Base-by-base conservation (phyloP, 2,888 invertebrate species). In the Hipparchia sbordonii region DNA sequence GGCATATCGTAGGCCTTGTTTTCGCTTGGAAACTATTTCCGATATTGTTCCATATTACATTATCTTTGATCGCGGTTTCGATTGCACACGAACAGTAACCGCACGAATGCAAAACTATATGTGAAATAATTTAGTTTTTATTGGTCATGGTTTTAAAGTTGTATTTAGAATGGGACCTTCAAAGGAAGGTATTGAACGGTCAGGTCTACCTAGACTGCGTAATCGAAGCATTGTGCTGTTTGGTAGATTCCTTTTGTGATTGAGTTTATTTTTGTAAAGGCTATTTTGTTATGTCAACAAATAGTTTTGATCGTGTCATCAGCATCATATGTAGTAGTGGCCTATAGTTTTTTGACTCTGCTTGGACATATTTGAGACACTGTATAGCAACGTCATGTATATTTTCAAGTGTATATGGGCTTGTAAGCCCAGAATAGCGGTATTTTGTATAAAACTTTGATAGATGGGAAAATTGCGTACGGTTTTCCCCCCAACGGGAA, bases 41-140 rank as follows among this genome's bases (percentile, higher is more conserved):
- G 8, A 51, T 70, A 62, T 23, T 66, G 51, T 71, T 52, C 62
- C 62, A 71, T 63, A 71, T 60, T 71, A 65, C 65, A 52, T 12
- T 63, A 51, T 63, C 48, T 67, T 73, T 46, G 71, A 67, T 68
- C 45, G 72, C 59, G 56, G 60, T 66, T 66, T 66, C 48, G 74
- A 74, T 74, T 74, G 72, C 74, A 73, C 52, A 62, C 66, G 52
- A 68, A 65, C 60, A 10, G 72, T 68, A 68, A 68, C 68, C 73
- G 63, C 71, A 68, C 74, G 68, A 48, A 65, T 33, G 65, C 52
- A 23, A 62, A 48, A 8, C 45, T 39, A 8, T 48, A 2, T 54
- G 23, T n/a, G 10, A 9, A 46, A 9, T 54, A 60, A 63, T 23
- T 23, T 51, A 23, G 12, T 12, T 51, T 52, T 13, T 65, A 65